These are phyloP conservation scores for Boloria euphrosyne DNA, from an alignment of 2,888 invertebrate species.

Conservation along the genomic window DNA sequence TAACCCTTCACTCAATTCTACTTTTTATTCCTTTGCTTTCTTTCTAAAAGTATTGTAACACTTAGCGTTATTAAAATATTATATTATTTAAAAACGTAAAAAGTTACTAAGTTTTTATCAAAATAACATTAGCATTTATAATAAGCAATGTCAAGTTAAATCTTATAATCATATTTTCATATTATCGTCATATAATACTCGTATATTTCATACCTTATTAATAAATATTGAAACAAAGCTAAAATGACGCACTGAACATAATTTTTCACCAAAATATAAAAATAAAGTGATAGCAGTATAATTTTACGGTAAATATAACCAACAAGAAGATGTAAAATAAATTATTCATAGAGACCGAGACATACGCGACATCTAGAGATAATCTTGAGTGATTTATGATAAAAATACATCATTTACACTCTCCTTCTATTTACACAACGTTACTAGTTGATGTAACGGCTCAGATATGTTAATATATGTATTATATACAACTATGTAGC, in stretches of 20 bases:
- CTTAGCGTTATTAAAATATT: too few species aligned
- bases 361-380: constrained; percentile 66
- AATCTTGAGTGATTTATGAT: constrained; percentile 78
- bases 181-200: too few species aligned
- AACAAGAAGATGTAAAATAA: constrained; percentile 52
- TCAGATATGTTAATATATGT: constrained; percentile 43
- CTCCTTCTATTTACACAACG: constrained; percentile 57
- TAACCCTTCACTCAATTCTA: too few species aligned
- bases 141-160: too few species aligned
- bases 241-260: not conserved
- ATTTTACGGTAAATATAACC: constrained; percentile 39
- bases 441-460: constrained; percentile 34
- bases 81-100: too few species aligned
- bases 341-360: constrained; percentile 73
- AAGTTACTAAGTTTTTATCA: too few species aligned
- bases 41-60: too few species aligned
- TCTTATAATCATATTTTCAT: too few species aligned
- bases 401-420: constrained; percentile 65
- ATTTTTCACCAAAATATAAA: constrained; percentile 2
- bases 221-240: not conserved
- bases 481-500: constrained; percentile 10
- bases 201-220: too few species aligned
- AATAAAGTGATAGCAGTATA: constrained; percentile 8
- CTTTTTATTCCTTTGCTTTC: too few species aligned
- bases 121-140: too few species aligned